Conservation (phyloP, 2,888 invertebrate species). For the Oligia fasciuncula region DNA sequence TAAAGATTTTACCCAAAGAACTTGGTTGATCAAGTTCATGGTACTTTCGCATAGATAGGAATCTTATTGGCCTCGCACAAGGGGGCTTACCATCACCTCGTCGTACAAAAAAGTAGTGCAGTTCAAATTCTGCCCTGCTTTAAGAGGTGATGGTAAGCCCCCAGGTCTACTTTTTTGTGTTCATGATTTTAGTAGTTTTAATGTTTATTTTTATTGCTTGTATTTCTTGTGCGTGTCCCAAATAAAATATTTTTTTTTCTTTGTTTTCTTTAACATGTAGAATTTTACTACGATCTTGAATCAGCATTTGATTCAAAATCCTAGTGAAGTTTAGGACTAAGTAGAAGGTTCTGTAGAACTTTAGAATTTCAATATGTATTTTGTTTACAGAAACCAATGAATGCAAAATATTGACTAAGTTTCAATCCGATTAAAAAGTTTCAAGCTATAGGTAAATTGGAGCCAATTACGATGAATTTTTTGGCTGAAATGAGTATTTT, state of each 20-base stretch:
- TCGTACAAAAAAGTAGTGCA: too few species aligned
- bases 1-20: not conserved
- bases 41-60: not conserved
- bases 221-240: not conserved
- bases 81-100: too few species aligned
- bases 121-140: too few species aligned
- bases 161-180: too few species aligned
- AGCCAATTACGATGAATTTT: not conserved
- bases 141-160: too few species aligned
- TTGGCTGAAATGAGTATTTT: not conserved
- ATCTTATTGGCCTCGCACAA: not conserved
- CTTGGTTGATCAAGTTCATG: slow-evolving; percentile 1
- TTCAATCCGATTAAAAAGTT: not conserved
- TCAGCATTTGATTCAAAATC: not conserved
- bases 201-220: too few species aligned
- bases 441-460: slow-evolving; percentile 1
- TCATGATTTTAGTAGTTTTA: too few species aligned
- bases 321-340: not conserved
- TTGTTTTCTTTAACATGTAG: not conserved
- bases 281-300: not conserved
- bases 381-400: not conserved
- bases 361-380: not conserved
- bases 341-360: not conserved
- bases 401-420: not conserved
- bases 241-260: not conserved